phyloP scores from a whole-genome alignment of 2,797 vertebrate genomes.

The Bufotes viridis region DNA sequence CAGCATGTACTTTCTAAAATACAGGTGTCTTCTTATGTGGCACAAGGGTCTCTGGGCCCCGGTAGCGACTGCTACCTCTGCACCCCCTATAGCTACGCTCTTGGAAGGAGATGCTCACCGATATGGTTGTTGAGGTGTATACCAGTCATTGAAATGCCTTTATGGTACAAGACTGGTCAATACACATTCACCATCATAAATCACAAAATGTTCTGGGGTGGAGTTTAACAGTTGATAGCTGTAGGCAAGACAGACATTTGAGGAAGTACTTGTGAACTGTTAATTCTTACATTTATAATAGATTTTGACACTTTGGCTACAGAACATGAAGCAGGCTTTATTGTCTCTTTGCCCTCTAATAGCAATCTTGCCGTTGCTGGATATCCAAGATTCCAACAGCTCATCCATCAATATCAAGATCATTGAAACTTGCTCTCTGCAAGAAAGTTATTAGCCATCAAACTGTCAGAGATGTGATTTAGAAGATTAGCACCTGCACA shows the following conservation, averaged over 20 bases:
- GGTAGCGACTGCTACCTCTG: too few relatives aligned
- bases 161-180: background rate
- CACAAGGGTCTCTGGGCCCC: too few relatives aligned
- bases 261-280: conserved; percentile 4
- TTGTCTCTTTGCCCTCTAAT: conserved; percentile 56
- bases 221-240: background rate
- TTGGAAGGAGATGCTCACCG: background rate
- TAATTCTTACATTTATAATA: conserved; percentile 45
- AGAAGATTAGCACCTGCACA: conserved; percentile 62
- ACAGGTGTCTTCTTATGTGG: too few relatives aligned
- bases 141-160: background rate
- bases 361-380: conserved; percentile 18
- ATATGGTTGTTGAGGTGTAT: background rate
- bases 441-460: conserved; percentile 62
- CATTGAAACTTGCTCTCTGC: conserved; percentile 58
- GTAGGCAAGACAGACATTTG: background rate
- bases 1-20: too few relatives aligned
- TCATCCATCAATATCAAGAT: conserved; percentile 61
- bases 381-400: conserved; percentile 39
- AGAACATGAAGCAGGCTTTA: conserved; percentile 42
- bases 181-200: background rate
- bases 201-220: background rate
- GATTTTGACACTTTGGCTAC: conserved; percentile 48
- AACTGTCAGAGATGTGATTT: conserved; percentile 61
- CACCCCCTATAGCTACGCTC: too few relatives aligned